These are phyloP conservation scores for Glaucidium brasilianum DNA, from an alignment of 2,113 vertebrate species.

Conservation along the genomic window DNA sequence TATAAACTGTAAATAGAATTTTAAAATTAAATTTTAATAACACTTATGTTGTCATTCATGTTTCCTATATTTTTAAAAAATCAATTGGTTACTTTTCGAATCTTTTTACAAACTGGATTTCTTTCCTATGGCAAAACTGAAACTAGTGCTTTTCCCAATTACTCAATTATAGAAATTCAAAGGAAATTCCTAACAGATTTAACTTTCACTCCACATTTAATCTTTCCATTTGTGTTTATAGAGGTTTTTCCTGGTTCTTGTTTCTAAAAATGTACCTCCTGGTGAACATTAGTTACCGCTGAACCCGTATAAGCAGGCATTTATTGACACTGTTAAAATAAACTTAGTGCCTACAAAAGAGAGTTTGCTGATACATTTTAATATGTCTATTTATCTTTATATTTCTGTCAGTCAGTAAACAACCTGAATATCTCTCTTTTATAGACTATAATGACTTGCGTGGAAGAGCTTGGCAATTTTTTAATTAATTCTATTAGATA, in stretches of 20 bases:
- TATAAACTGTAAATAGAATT: constrained; percentile 35
- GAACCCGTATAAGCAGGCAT: neutral
- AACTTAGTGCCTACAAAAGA: constrained; percentile 42
- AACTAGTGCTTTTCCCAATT: neutral
- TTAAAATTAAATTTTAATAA: constrained; percentile 68
- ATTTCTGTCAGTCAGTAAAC: constrained; percentile 47
- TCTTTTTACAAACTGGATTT: constrained; percentile 34
- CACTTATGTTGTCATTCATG: neutral
- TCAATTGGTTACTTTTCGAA: constrained; percentile 27
- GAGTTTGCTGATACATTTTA: constrained; percentile 52
- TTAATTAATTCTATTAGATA: constrained; percentile 40
- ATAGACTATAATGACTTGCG: neutral
- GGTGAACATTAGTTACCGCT: constrained; percentile 1
- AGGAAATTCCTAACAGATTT: constrained; percentile 42
- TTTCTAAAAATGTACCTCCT: constrained; percentile 39
- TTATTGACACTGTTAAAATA: constrained; percentile 56
- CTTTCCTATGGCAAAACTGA: constrained; percentile 9
- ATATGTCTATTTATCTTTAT: constrained; percentile 43
- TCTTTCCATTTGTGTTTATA: neutral
- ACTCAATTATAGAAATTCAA: constrained; percentile 32
- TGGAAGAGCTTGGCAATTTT: constrained; percentile 21
- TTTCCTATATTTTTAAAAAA: constrained; percentile 52
- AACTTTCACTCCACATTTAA: constrained; percentile 37
- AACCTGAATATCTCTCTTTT: constrained; percentile 31
- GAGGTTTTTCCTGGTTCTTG: neutral